These are phyloP conservation scores for Artibeus lituratus DNA, from an alignment of 2,797 vertebrate genomes.

Conservation along the genomic window DNA sequence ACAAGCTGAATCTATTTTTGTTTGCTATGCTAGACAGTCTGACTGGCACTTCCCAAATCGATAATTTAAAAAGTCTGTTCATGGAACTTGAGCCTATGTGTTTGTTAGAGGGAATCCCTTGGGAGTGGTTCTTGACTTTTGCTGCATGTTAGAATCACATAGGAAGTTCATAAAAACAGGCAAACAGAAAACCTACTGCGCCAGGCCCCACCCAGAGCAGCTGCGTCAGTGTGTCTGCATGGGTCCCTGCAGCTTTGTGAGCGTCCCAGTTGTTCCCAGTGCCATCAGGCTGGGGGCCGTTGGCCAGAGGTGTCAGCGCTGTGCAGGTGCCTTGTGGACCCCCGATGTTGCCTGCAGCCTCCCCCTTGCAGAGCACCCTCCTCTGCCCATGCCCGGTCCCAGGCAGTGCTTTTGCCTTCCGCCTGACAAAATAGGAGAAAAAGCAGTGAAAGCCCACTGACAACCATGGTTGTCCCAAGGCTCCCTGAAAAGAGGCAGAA, in stretches of 20 bases:
- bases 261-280: neutral
- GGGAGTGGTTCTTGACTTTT: neutral
- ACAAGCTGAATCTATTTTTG: neutral
- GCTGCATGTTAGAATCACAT: neutral
- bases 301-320: neutral
- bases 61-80: neutral
- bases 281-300: neutral
- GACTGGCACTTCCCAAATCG: neutral
- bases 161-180: neutral
- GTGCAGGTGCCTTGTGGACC: rapidly evolving
- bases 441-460: neutral
- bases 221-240: neutral
- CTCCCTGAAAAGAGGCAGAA: neutral
- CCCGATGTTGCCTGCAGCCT: neutral
- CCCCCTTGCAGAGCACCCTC: neutral
- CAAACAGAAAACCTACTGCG: neutral
- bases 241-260: neutral
- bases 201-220: neutral
- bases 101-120: neutral
- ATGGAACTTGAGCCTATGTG: neutral
- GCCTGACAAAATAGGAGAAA: neutral
- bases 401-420: neutral
- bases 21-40: neutral
- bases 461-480: neutral
- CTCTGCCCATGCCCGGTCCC: neutral